These are phyloP conservation scores for Ormyrus rosae DNA, from an alignment of 2,888 invertebrate genomes.

Conservation along the genomic window DNA sequence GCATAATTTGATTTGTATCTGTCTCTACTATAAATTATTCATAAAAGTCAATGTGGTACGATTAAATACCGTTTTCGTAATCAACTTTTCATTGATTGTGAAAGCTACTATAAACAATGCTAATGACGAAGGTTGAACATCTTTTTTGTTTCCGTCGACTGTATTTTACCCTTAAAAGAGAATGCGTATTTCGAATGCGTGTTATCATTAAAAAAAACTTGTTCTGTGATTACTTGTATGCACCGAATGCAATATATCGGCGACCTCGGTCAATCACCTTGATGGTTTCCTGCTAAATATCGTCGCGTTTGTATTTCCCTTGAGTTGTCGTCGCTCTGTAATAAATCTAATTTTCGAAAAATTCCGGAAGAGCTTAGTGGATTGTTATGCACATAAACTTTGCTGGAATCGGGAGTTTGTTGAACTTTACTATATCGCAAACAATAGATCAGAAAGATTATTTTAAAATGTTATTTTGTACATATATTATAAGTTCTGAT, in stretches of 20 bases:
- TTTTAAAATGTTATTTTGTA: conserved; percentile 55
- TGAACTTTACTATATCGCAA: conserved; percentile 36
- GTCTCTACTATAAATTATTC: neutral
- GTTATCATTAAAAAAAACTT: conserved; percentile 10
- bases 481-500: conserved; percentile 50
- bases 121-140: neutral
- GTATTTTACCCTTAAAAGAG: no score
- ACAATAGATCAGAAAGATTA: conserved; percentile 38
- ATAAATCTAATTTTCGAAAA: conserved; percentile 22
- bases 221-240: conserved; percentile 22
- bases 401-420: conserved; percentile 42
- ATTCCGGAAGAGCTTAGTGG: conserved; percentile 12
- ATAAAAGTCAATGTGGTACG: neutral
- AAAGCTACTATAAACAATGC: conserved; percentile 13
- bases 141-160: no score
- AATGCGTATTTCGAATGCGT: no score
- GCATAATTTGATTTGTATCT: conserved; percentile 19
- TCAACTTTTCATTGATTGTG: conserved; percentile 1
- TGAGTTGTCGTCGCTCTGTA: conserved; percentile 25
- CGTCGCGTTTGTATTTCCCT: conserved; percentile 48
- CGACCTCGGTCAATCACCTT: conserved; percentile 30
- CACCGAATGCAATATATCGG: conserved; percentile 10
- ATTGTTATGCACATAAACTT: conserved; percentile 3
- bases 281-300: conserved; percentile 25
- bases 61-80: neutral